Evolutionary conservation across 2,888 invertebrate genomes (phyloP).

Genomic region (Rhimphoctona megacephalus): DNA sequence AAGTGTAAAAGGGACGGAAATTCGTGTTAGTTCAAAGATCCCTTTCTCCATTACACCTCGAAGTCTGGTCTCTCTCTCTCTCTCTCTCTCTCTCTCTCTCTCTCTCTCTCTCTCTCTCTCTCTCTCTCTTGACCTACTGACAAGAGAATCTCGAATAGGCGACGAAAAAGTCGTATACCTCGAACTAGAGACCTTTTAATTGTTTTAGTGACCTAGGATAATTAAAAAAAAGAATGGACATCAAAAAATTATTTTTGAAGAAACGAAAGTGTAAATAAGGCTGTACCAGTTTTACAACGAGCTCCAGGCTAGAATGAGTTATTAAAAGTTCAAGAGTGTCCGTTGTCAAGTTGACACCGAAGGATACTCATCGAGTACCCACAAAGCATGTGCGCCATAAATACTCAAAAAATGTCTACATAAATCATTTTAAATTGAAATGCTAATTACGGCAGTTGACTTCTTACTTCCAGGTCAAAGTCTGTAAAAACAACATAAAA

Average conservation of each 20-base stretch:
- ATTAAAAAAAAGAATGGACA: conserved; percentile 20
- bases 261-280: conserved; percentile 45
- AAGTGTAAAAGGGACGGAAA: conserved; percentile 40
- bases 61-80: conserved; percentile 4
- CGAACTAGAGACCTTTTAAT: conserved; percentile 15
- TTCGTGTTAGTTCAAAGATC: conserved; percentile 14
- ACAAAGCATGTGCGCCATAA: background rate
- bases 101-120: too few species aligned
- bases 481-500: background rate
- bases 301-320: conserved; percentile 37
- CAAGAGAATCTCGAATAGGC: conserved; percentile 18
- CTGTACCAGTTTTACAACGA: conserved; percentile 5
- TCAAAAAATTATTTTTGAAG: background rate
- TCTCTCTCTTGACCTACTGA: conserved; percentile 40
- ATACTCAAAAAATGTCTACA: background rate
- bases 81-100: too few species aligned
- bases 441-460: background rate
- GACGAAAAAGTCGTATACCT: conserved; percentile 8
- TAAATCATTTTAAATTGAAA: background rate
- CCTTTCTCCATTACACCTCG: conserved; percentile 17
- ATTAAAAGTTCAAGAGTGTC: conserved; percentile 38
- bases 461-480: background rate
- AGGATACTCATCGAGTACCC: background rate
- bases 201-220: conserved; percentile 47
- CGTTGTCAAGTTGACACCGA: background rate